Conservation (phyloP, 2,888 invertebrate genomes). For the Lissonota sp. region DNA sequence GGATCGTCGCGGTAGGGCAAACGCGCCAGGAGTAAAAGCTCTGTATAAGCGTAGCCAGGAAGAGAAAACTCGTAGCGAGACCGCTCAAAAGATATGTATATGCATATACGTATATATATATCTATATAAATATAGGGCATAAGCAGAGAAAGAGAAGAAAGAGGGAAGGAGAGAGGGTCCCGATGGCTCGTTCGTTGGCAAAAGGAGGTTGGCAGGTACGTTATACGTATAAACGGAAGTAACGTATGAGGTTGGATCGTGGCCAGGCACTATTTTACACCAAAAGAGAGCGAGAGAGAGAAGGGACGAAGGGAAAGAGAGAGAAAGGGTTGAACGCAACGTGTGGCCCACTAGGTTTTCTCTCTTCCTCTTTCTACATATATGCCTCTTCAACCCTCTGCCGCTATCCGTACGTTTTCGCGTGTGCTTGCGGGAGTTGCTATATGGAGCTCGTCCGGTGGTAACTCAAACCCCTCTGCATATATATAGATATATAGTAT, state of each 20-base stretch:
- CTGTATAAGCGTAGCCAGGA: constrained; percentile 41
- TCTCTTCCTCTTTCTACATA: constrained; percentile 3
- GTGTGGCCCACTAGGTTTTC: constrained; percentile 66
- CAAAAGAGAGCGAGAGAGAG: constrained; percentile 39
- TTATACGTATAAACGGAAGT: constrained; percentile 80
- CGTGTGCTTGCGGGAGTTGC: constrained; percentile 27
- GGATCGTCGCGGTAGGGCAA: constrained; percentile 36
- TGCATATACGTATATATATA: too few relatives aligned
- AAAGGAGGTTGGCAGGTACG: constrained; percentile 75
- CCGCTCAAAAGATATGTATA: constrained; percentile 42
- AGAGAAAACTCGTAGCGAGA: constrained; percentile 55
- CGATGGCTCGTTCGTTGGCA: constrained; percentile 57
- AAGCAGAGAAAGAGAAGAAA: constrained; percentile 38
- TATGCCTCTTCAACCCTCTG: constrained; percentile 21
- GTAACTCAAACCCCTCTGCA: constrained; percentile 67
- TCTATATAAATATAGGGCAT: constrained; percentile 44
- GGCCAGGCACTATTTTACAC: constrained; percentile 82
- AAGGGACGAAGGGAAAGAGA: not conserved
- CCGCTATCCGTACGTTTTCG: constrained; percentile 38
- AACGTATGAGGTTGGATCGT: constrained; percentile 81
- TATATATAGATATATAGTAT: not conserved
- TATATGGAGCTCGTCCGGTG: constrained; percentile 69
- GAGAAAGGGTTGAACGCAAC: constrained; percentile 65
- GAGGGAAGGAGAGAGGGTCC: constrained; percentile 20
- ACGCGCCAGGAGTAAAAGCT: constrained; percentile 21